phyloP scores from a whole-genome alignment of 2,113 vertebrate species.

The Clarias macrocephalus region DNA sequence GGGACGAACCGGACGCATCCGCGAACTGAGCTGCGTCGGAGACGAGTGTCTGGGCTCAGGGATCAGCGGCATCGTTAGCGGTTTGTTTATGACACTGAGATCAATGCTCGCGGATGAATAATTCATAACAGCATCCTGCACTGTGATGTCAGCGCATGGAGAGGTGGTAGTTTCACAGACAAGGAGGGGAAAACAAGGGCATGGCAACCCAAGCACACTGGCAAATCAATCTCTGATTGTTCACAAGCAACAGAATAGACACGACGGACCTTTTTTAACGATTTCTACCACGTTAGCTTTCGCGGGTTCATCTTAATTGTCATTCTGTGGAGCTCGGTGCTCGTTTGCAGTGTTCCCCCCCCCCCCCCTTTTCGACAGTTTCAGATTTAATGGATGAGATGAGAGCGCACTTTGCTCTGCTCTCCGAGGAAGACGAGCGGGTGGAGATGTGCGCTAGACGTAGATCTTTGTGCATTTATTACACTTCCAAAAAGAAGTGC shows the following conservation, averaged over 20 bases:
- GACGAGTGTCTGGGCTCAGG: slow-evolving; percentile 25
- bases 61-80: slow-evolving; percentile 46
- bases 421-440: background rate
- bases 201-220: slow-evolving; percentile 11
- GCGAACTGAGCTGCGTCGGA: background rate
- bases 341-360: background rate
- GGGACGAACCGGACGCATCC: background rate
- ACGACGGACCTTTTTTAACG: slow-evolving; percentile 24
- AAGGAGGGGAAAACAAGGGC: background rate
- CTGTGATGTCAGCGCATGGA: background rate
- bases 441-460: background rate
- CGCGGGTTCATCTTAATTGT: slow-evolving; percentile 22
- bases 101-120: slow-evolving; percentile 48
- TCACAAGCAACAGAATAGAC: slow-evolving; percentile 27
- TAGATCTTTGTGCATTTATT: background rate
- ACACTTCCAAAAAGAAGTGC: background rate
- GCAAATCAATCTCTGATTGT: slow-evolving; percentile 33
- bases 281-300: slow-evolving; percentile 29
- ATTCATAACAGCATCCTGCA: slow-evolving; percentile 46
- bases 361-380: background rate
- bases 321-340: background rate
- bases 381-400: slow-evolving; percentile 14
- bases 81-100: slow-evolving; percentile 48
- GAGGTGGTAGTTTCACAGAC: background rate
- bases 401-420: background rate